A percentile compares a stretch with the other conserved stretches of the same genome.
Evolutionary conservation across 2,888 invertebrate species (phyloP).

Genomic region (Habrosyne pyritoides): DNA sequence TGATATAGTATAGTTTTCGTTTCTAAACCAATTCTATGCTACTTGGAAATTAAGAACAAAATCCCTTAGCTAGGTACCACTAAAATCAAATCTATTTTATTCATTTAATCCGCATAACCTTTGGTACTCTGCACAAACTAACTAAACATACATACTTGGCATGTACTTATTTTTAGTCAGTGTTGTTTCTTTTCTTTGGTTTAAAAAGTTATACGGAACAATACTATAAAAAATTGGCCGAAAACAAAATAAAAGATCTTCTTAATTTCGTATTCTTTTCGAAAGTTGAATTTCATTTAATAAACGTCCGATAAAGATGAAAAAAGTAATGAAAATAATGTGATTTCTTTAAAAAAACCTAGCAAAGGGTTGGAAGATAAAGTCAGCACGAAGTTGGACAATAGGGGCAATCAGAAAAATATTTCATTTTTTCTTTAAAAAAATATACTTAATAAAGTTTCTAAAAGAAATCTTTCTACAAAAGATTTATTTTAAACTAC

Average conservation of each 20-base stretch:
- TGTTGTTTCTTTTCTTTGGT: too few species aligned
- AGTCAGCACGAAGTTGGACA: conserved; percentile 42
- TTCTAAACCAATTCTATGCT: neutral
- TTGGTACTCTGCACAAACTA: too few species aligned
- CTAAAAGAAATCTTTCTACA: neutral
- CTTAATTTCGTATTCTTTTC: neutral
- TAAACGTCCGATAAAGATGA: conserved; percentile 39
- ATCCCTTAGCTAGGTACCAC: too few species aligned
- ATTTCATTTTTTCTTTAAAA: conserved; percentile 18
- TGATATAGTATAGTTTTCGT: neutral
- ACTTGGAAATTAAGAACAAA: neutral
- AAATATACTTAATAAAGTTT: neutral
- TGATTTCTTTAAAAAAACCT: conserved; percentile 38
- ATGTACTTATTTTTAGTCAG: too few species aligned
- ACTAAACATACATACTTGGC: too few species aligned
- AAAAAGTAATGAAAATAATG: conserved; percentile 48
- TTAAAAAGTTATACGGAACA: too few species aligned
- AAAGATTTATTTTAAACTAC: neutral
- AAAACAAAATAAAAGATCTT: too few species aligned
- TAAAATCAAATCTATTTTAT: too few species aligned
- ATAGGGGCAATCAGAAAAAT: conserved; percentile 51
- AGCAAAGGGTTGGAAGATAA: conserved; percentile 47
- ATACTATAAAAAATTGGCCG: too few species aligned
- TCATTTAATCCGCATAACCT: too few species aligned
- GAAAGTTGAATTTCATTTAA: conserved; percentile 41